Evolutionary conservation across 2,797 vertebrate genomes (phyloP).

Genomic region (Loris lydekkerianus): DNA sequence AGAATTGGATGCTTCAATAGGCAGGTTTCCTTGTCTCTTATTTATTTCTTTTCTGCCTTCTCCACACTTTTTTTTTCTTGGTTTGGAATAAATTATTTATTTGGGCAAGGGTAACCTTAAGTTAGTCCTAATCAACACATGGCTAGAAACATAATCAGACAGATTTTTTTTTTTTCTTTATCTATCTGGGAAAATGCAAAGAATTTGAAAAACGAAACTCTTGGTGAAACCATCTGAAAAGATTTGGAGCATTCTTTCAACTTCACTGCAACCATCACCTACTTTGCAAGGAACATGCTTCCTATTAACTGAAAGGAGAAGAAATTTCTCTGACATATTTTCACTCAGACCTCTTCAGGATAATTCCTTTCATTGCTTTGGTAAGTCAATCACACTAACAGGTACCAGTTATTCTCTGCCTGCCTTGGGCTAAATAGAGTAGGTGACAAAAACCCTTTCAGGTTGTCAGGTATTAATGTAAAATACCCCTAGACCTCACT

Average conservation of each 20-base stretch:
- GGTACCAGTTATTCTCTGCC: slow-evolving; percentile 90
- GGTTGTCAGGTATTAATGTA: slow-evolving; percentile 92
- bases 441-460: slow-evolving; percentile 92
- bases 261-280: slow-evolving; percentile 58
- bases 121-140: slow-evolving; percentile 47
- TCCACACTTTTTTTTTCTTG: neutral
- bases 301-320: slow-evolving; percentile 77
- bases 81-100: slow-evolving; percentile 32
- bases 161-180: slow-evolving; percentile 56
- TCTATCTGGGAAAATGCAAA: slow-evolving; percentile 60
- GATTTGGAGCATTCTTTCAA: slow-evolving; percentile 74
- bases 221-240: slow-evolving; percentile 45
- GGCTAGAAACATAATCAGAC: slow-evolving; percentile 39
- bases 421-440: slow-evolving; percentile 91
- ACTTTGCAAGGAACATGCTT: slow-evolving; percentile 76
- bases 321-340: slow-evolving; percentile 83
- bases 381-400: slow-evolving; percentile 90
- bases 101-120: slow-evolving; percentile 33
- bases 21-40: slow-evolving; percentile 10
- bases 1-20: neutral
- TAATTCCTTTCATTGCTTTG: slow-evolving; percentile 87
- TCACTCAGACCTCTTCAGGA: slow-evolving; percentile 75
- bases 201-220: slow-evolving; percentile 75
- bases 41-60: neutral
- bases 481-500: slow-evolving; percentile 89